Evolutionary conservation across 2,888 invertebrate species (phyloP), one percentile per base, ranked within the genome.

Genomic region (Epinotia nisella): DNA sequence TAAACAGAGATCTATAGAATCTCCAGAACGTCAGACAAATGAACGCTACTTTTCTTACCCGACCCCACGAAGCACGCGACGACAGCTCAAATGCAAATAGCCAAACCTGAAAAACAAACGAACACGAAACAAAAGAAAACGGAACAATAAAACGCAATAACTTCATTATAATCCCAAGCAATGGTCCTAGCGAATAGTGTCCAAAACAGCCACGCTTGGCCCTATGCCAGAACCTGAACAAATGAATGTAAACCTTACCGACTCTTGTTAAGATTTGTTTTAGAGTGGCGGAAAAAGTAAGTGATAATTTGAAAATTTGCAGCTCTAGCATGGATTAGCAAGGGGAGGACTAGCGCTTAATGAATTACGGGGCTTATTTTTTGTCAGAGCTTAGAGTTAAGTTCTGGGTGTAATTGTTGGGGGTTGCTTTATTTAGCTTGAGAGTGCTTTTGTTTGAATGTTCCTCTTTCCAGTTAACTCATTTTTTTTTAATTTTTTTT

Each of bases 91-190:
- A 49, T 49, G 15, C 58, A 58, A 58, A 58, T 5, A 53, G 15
- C 55, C 55, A 13, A 51, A 56, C 19, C 51, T 21, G 35, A 19
- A 65, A 55, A 66, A 19, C 41, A 41, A 66, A 66, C 55, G 55
- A 66, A 66, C 21, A 7, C 21, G 15, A 41, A 11, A 66, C 66
- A 66, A 66, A 66, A 66, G 66, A 66, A 53, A 21, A 15, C 55
- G 21, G 55, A 55, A 66, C 65, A 55, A 55, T 66, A 55, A 55
- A 55, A 55, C 65, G 55, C 66, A 56, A 66, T 66, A 66, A 56
- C 66, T 66, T 66, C 66, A 66, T 66, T 66, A 56, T 56, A 66
- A 66, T 66, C 66, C 66, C 39, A 9, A 66, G 66, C 66, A 21
- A 66, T 53, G 66, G 56, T 21, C 21, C 55, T 1, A 19, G 21